phyloP scores from a whole-genome alignment of 2,113 vertebrate genomes.

The Rallus limicola region DNA sequence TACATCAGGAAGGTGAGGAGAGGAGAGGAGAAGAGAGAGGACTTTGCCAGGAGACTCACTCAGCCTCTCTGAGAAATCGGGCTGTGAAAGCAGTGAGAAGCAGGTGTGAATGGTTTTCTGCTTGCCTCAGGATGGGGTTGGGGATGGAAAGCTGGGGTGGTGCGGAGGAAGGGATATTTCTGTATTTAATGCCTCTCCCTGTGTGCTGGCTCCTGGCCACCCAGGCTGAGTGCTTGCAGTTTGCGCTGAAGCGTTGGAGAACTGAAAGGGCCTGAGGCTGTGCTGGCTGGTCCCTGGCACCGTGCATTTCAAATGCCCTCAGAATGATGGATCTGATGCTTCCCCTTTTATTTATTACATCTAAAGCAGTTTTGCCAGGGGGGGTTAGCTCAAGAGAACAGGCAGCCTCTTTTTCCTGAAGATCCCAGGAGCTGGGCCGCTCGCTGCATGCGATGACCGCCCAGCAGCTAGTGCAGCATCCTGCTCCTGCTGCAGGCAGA shows the following conservation, averaged over 20 bases:
- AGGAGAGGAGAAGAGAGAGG: neutral
- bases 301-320: conserved; percentile 49
- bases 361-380: conserved; percentile 31
- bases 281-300: conserved; percentile 35
- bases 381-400: neutral
- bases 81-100: conserved; percentile 25
- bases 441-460: neutral
- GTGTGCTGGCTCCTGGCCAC: neutral
- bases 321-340: conserved; percentile 31
- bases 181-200: neutral
- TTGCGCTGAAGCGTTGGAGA: conserved; percentile 32
- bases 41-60: neutral
- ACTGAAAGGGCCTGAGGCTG: conserved; percentile 22
- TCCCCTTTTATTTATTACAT: conserved; percentile 47
- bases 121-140: neutral
- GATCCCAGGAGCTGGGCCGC: neutral
- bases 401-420: neutral
- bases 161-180: neutral
- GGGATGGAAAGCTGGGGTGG: neutral
- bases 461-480: neutral
- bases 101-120: conserved; percentile 37
- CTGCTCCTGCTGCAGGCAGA: accelerated
- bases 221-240: neutral
- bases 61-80: neutral
- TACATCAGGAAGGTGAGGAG: neutral